Base-by-base conservation (phyloP, 2,888 invertebrate species). In the Coelopa pilipes region DNA sequence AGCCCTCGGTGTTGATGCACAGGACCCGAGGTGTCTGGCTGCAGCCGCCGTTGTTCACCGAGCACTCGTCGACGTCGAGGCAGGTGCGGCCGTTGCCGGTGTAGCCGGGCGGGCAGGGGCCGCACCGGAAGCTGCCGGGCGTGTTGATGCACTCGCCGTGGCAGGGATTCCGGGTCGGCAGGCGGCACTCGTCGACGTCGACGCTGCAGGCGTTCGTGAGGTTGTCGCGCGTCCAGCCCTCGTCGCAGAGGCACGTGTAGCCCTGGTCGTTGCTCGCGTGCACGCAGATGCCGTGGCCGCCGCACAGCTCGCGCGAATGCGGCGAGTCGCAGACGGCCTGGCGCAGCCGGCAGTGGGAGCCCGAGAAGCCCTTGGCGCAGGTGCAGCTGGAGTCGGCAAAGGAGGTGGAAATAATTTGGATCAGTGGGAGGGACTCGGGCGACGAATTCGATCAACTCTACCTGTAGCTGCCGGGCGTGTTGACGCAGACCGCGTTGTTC, bases 1-100 rank as follows among this genome's bases (percentile, higher is more conserved):
- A 96, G 5, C 98, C 98, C 91, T 92, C 89, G 0, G 95, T 96
- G 83, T 99, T 99, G 75, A 94, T 91, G 84, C 99, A 99, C 46
- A 92, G 89, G 0, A 97, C 98, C 81, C 89, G 87, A 0, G 98
- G 97, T 76, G 89, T 88, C 1, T 88, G 85, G 79, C 96, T 97
- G 85, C 99, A 99, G 1, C 98, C 98, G 0, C 97, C 97, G 82
- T 96, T 94, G 79, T 93, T 91, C 3, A 88, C 86, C 21, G 89
- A 87, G 84, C 99, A 99, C 89, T 99, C 98, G 83, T 99, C 92
- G 53, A 98, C 91, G 84, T 99, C 98, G 1, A 88, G 88, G 82
- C 99, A 99, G 53, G 90, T 90, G 82, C 92, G 92, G 0, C 98
- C 98, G 87, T 96, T 95, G 24, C 98, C 98, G 75, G 92, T 91